A percentile compares a stretch with the other conserved stretches of the same genome.
Conservation (phyloP, 2,113 vertebrate species). For the cattle (Bos taurus) region ARS-UCD2.0 NC_037345.1:17406001-17406500, state of each 20-base stretch:
- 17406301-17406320: neutral
- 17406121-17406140: neutral
- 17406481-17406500: neutral
- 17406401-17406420: too few species aligned
- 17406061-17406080: too few species aligned
- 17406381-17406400: too few species aligned
- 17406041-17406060: neutral
- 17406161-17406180: neutral
- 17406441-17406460: neutral
- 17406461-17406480: neutral
- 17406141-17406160: neutral
- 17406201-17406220: neutral
- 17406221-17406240: neutral
- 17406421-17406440: too few species aligned
- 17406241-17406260: neutral
- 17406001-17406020: neutral
- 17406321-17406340: neutral
- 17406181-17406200: neutral
- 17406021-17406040: neutral
- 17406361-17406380: neutral
- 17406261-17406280: neutral
- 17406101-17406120: fast-evolving
- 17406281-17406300: too few species aligned
- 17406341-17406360: neutral
- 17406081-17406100: neutral